Conservation (phyloP, 2,797 vertebrate genomes). For the Vireo griseus region DNA sequence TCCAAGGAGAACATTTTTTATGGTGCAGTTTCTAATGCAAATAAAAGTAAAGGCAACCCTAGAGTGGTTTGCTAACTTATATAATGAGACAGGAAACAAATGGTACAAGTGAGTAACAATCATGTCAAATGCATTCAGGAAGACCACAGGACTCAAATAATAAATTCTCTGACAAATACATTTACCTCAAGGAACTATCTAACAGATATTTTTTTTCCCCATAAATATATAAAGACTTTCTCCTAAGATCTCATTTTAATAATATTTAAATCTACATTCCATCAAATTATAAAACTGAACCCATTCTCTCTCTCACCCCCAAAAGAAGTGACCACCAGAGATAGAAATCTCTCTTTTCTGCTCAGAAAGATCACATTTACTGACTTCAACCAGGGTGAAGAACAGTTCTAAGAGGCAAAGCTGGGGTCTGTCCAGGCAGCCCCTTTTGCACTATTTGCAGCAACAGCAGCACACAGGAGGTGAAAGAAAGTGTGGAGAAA, state of each 20-base stretch:
- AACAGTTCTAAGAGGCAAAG: background rate
- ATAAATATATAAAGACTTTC: background rate
- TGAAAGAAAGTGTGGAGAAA: background rate
- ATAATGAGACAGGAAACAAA: constrained; percentile 41
- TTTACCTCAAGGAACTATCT: background rate
- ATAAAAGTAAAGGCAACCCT: constrained; percentile 36
- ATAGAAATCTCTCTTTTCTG: background rate
- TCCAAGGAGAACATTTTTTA: background rate
- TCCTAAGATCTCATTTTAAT: background rate
- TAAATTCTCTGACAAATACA: background rate
- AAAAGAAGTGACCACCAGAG: background rate
- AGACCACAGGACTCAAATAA: background rate
- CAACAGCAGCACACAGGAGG: background rate
- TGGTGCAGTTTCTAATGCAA: constrained; percentile 13
- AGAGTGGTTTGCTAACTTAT: constrained; percentile 31
- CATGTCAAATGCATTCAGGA: background rate
- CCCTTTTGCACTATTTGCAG: background rate
- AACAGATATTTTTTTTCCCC: background rate
- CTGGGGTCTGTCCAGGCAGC: background rate
- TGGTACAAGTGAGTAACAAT: background rate
- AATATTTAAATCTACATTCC: background rate
- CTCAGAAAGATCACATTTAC: background rate
- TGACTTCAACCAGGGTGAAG: background rate
- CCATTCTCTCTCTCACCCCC: background rate
- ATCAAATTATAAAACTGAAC: background rate